Conservation (phyloP, 2,113 vertebrate genomes). For the Pachycephala philippinensis region DNA sequence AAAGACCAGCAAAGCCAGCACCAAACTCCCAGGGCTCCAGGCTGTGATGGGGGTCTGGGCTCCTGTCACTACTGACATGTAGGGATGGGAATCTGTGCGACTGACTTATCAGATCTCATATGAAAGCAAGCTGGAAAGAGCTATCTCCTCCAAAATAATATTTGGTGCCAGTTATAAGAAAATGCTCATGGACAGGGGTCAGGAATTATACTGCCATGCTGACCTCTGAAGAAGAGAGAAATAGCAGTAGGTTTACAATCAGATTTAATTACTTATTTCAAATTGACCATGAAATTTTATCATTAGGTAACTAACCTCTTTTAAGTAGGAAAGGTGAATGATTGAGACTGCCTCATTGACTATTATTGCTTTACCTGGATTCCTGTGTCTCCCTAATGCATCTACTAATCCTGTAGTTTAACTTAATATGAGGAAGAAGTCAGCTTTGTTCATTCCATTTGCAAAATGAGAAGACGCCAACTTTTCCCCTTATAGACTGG, state of each 20-base stretch:
- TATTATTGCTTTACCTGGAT: constrained; percentile 71
- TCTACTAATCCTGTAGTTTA: constrained; percentile 51
- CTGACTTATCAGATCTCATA: not conserved
- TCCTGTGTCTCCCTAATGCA: constrained; percentile 63
- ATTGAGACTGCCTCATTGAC: constrained; percentile 69
- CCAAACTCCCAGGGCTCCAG: not conserved
- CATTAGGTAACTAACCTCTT: constrained; percentile 73
- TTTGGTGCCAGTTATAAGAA: constrained; percentile 54
- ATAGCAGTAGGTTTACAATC: constrained; percentile 74
- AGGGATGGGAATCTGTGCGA: not conserved
- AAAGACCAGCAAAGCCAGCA: not conserved
- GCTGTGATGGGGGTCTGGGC: not conserved
- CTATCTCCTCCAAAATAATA: not conserved
- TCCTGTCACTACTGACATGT: not conserved
- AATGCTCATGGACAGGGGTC: constrained; percentile 58
- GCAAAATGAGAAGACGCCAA: constrained; percentile 70
- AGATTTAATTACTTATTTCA: constrained; percentile 72
- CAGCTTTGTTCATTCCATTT: constrained; percentile 67
- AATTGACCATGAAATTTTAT: constrained; percentile 76
- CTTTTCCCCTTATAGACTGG: constrained; percentile 58
- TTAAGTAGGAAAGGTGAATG: constrained; percentile 73
- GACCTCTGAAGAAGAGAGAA: constrained; percentile 68
- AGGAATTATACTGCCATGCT: constrained; percentile 54
- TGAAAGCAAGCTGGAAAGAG: not conserved
- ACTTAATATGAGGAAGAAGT: constrained; percentile 65